Base-by-base conservation (phyloP, 2,888 invertebrate genomes). In the Isotomurus palustris region DNA sequence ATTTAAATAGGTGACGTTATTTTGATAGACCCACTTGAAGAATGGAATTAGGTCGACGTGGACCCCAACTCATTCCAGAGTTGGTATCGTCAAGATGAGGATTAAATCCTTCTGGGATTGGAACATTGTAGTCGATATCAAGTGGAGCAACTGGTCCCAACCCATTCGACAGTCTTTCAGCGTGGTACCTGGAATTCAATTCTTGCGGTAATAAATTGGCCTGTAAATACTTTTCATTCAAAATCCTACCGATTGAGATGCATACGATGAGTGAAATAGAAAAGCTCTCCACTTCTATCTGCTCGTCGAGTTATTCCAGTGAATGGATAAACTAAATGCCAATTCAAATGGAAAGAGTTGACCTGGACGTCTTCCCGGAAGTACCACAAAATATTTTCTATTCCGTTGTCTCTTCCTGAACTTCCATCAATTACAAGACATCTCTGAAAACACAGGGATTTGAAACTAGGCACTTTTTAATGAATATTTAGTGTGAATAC, bases 111-210 rank as follows among this genome's bases (percentile, higher is more conserved):
- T 64, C 56, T 24, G 28, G n/a, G 6, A 64, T 44, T 17, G 35
- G 32, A 8, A 47, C 54, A 28, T 49, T 49, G 10, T 24, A 47
- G 41, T 29, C 21, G 2, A 57, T 48, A 5, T 43, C 35, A 5
- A 64, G 32, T 2, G 56, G 48, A 8, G 14, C 29, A 25, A 58
- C 55, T 3, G 41, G 17, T 2, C 45, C 27, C 14, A 66, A 21
- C 1, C 58, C 62, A 40, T 67, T 67, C 1, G 60, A 64, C 14
- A 67, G 17, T 21, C 66, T 40, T 36, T 67, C 66, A 21, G 63
- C 59, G 24, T 67, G 59, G 36, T 67, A 67, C 32, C 66, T 66
- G 25, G 0, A n/a, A n/a, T n/a, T n/a, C n/a, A n/a, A n/a, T n/a
- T n/a, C n/a, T n/a, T n/a, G n/a, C n/a, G n/a, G n/a, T n/a, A n/a